A percentile compares a stretch with the other conserved stretches of the same genome.
Evolutionary conservation across 2,888 invertebrate genomes (phyloP).

Genomic region (Macropis europaea): DNA sequence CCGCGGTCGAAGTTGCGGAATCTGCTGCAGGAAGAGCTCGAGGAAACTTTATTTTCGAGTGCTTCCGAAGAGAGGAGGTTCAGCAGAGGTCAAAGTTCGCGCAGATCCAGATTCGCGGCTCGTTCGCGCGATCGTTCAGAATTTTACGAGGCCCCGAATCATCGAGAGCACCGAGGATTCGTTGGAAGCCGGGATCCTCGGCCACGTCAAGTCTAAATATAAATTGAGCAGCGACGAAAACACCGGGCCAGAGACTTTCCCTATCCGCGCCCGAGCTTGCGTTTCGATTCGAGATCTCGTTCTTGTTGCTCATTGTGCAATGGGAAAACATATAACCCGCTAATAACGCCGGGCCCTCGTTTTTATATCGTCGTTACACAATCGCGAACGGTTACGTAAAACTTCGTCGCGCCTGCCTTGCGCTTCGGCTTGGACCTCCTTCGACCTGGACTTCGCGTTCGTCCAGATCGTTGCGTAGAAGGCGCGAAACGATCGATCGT

Average conservation of each 20-base stretch:
- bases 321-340: background rate
- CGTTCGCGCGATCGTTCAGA: slow-evolving; percentile 15
- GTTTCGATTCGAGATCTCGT: background rate
- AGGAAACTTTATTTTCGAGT: no score
- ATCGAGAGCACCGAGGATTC: slow-evolving; percentile 7
- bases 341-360: slow-evolving; percentile 1
- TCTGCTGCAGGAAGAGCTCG: no score
- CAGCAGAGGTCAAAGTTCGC: slow-evolving; percentile 17
- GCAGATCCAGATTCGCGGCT: background rate
- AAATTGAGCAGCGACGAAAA: slow-evolving; percentile 45
- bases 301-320: slow-evolving; percentile 14
- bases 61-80: no score
- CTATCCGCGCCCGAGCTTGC: slow-evolving; percentile 59
- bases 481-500: no score
- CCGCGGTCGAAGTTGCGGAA: background rate
- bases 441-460: no score
- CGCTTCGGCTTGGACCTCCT: background rate
- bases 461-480: no score
- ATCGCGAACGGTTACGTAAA: slow-evolving; percentile 20
- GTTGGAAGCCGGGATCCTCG: slow-evolving; percentile 36
- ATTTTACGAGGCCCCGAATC: slow-evolving; percentile 28
- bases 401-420: background rate
- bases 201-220: slow-evolving; percentile 71
- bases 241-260: slow-evolving; percentile 48
- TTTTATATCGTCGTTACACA: slow-evolving; percentile 11